Evolutionary conservation across 2,888 invertebrate genomes (phyloP).

Genomic region (Agrotis exclamationis): DNA sequence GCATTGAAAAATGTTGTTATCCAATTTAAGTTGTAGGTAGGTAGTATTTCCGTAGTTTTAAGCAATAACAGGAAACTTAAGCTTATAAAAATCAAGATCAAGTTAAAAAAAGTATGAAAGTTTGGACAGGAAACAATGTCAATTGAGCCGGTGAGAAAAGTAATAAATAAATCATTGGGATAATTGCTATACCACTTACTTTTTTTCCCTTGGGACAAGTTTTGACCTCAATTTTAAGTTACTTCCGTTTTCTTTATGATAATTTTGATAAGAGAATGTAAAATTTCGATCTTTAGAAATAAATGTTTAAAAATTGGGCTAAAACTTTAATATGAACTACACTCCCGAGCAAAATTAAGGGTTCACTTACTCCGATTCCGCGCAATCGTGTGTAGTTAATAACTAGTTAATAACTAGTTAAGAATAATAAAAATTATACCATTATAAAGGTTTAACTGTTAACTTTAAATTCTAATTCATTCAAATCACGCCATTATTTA

Average conservation of each 20-base stretch:
- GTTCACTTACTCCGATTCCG: too few relatives aligned
- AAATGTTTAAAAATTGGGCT: not conserved
- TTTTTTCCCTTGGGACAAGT: constrained; percentile 6
- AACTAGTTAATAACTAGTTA: too few relatives aligned
- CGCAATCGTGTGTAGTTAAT: too few relatives aligned
- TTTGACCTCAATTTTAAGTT: not conserved
- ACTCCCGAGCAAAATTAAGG: too few relatives aligned
- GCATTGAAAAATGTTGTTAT: not conserved
- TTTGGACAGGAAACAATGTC: constrained; percentile 38
- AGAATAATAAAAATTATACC: too few relatives aligned
- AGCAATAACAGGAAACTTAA: constrained; percentile 35
- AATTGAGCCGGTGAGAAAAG: constrained; percentile 32
- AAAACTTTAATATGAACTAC: not conserved
- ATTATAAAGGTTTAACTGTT: too few relatives aligned
- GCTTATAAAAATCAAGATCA: constrained; percentile 16
- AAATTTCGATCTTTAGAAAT: not conserved
- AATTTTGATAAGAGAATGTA: not conserved
- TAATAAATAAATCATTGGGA: constrained; percentile 16
- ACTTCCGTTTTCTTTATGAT: not conserved
- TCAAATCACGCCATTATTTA: too few relatives aligned
- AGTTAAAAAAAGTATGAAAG: constrained; percentile 34
- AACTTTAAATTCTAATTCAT: too few relatives aligned
- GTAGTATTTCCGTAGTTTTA: constrained; percentile 23
- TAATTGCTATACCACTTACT: constrained; percentile 21
- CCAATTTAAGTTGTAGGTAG: not conserved